Base-by-base conservation (phyloP, 2,113 vertebrate species). In the Vicugna pacos region DNA sequence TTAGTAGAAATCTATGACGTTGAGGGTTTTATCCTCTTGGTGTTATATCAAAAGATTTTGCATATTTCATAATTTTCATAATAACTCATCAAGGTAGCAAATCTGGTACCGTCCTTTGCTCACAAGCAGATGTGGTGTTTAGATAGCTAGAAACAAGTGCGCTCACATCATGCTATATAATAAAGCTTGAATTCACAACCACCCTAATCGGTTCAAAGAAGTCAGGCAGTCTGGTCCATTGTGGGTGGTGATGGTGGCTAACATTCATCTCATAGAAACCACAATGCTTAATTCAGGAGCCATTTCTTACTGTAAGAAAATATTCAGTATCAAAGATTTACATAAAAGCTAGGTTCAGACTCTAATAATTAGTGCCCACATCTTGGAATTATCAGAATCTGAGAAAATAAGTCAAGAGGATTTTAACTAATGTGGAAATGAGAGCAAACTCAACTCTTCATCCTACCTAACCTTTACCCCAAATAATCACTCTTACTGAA, bases 31-130 rank as follows among this genome's bases (percentile, higher is more conserved):
- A 48, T 52, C 20, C 15, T 54, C 2, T 56, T 70, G 42, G 19
- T 67, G 4, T 70, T 84, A 15, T 15, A 54, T 30, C 38, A 81
- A 76, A 60, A 60, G 7, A 35, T 75, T 81, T 92, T 62, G 8
- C 30, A 73, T 85, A 28, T 64, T 56, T 88, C 5, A 48, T 69
- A 77, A 60, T 91, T 93, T 96, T 48, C n/a, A 75, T 52, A 65
- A 48, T 32, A 72, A 62, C 5, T 32, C 32, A 58, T 56, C 30
- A 50, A 42, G 20, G 3, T 42, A 50, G 46, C 17, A 85, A 28
- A 54, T 20, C 1, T 19, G 14, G 9, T 76, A 48, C 3, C 2
- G 83, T 76, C 10, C 35, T 73, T 87, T 32, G 17, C 56, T 88
- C 52, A 64, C 17, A 83, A 48, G 28, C 35, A 69, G 30, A 35